Evolutionary conservation across 2,888 invertebrate species (phyloP).

Genomic region (Agrotis segetum): DNA sequence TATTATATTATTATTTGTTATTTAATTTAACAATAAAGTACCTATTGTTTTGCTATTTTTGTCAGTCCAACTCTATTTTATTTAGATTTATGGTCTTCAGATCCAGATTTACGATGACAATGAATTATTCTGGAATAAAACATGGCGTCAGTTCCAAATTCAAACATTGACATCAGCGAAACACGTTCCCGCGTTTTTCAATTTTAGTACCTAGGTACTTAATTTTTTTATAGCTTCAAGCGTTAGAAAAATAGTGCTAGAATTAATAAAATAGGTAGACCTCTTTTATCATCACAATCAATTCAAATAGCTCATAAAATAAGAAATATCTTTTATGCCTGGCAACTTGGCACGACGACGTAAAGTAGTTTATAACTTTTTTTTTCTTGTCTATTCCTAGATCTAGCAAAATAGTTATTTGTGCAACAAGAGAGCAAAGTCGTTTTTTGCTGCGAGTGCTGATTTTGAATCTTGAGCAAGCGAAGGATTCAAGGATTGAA

Average conservation of each 20-base stretch:
- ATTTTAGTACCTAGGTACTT: background rate
- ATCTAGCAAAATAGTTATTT: background rate
- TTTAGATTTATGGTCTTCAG: background rate
- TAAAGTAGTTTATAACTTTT: conserved; percentile 1
- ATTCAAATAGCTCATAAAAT: conserved; percentile 22
- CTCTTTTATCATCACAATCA: conserved; percentile 30
- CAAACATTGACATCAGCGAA: conserved; percentile 13
- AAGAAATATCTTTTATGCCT: conserved; percentile 22
- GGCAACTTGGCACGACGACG: conserved; percentile 29
- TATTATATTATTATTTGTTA: no score
- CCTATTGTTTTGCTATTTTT: no score
- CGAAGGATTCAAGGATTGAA: no score
- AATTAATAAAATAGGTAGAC: conserved; percentile 8
- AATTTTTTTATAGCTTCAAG: background rate
- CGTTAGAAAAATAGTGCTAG: conserved; percentile 10
- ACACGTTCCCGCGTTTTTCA: background rate
- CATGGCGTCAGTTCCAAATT: conserved; percentile 15
- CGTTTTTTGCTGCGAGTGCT: no score
- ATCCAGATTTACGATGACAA: background rate
- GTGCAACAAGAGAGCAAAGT: no score
- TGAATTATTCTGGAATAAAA: background rate
- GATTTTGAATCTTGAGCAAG: no score
- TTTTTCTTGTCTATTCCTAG: conserved; percentile 25
- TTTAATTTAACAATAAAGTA: no score
- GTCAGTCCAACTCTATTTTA: no score